These are phyloP conservation scores for Himalopsyche japonica DNA, from an alignment of 2,888 invertebrate genomes.

Conservation along the genomic window DNA sequence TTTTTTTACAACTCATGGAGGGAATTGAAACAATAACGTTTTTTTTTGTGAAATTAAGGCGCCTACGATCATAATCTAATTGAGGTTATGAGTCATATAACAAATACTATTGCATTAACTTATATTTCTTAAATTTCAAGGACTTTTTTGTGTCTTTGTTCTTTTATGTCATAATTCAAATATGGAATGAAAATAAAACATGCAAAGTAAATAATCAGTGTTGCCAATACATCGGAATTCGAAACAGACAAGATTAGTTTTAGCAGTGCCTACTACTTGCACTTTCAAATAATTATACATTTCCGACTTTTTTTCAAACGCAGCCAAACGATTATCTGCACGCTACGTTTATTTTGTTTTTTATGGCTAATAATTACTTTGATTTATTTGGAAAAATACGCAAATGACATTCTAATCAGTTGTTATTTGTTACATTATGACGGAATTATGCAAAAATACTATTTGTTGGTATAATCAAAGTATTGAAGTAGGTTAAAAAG, in stretches of 20 bases:
- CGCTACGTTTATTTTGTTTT: neutral
- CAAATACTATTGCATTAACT: neutral
- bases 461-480: too few relatives aligned
- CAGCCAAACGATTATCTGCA: neutral
- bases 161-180: neutral
- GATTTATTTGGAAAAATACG: neutral
- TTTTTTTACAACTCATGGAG: neutral
- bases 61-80: neutral
- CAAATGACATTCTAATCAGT: neutral
- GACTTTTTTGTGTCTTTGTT: neutral
- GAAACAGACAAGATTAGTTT: neutral
- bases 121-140: neutral
- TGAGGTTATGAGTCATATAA: neutral
- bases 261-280: neutral
- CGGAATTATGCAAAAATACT: too few relatives aligned
- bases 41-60: too few relatives aligned
- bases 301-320: neutral
- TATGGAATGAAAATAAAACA: neutral
- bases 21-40: neutral
- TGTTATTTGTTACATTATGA: neutral
- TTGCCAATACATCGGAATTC: neutral
- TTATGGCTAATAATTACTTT: neutral
- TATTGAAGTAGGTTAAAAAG: too few relatives aligned
- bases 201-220: neutral
- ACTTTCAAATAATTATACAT: neutral